Base-by-base conservation (phyloP, 2,113 vertebrate genomes). In the Coptodon rendalli region DNA sequence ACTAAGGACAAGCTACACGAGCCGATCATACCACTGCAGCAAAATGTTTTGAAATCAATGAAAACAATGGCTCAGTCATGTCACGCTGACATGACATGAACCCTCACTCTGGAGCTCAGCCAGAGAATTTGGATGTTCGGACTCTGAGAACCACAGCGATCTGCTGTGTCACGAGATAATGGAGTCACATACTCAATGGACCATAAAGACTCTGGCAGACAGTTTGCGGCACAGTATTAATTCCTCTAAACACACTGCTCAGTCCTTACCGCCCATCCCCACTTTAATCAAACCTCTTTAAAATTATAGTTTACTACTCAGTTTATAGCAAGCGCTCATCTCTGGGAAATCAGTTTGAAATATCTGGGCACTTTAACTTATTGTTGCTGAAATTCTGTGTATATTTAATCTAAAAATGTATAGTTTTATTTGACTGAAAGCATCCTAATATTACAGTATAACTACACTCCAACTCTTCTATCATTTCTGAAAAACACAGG, bases 1-100 rank as follows among this genome's bases (percentile, higher is more conserved):
- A 59, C 45, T 48, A 59, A 6, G n/a, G 63, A 71, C 76, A 80
- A 85, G 54, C 82, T 43, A 48, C 83, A 85, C 52, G 87, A 90
- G 56, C 68, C 13, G n/a, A 84, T 81, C 89, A 82, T 88, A 83
- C 91, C 89, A 82, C 56, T 43, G 79, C 68, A 87, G 52, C 66
- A 22, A 89, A 92, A 88, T 91, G 80, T 95, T 94, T 86, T 80
- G 81, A 87, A 90, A 91, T 89, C 43, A 89, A 78, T 87, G 81
- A 90, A 92, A 95, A 87, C 89, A 91, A 86, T 79, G 6, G 53
- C 83, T 87, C 66, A 84, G 84, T 89, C 73, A 54, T 93, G 94
- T 94, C 91, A 93, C n/a, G 7, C 73, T 90, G 93, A 95, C 93
- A 93, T 87, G 80, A 80, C 84, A 88, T 81, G 71, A 92, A 87